Evolutionary conservation across 2,113 vertebrate species (phyloP), one percentile per base, ranked within the genome.

Genomic region (Seriola quinqueradiata): DNA sequence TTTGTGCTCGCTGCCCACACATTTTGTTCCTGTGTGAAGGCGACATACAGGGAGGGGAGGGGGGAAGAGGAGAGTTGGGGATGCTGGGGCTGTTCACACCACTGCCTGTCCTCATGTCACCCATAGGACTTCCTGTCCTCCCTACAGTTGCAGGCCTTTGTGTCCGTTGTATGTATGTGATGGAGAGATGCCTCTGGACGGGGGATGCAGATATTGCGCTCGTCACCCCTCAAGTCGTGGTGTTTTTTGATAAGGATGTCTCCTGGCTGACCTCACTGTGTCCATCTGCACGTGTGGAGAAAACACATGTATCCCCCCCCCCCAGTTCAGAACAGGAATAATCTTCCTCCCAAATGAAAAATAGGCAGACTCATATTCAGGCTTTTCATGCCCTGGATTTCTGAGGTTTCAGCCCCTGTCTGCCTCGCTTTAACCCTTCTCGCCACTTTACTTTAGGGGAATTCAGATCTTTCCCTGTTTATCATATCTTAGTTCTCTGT

Each of bases 1-100:
- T 90, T 87, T 90, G 90, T 86, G 89, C 87, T 79, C 34, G 40
- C 92, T 93, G 87, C 92, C 92, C 91, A 92, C 91, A 89, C 92
- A 90, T 90, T 90, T 77, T 85, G 79, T 75, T 84, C 79, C 74
- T 80, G 87, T 74, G 70, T 86, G 89, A 91, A 87, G 86, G 82
- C 80, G 42, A 89, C 52, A 78, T 81, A 75, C 65, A 52, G 60
- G 42, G 34, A 52, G 19, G 58, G 10, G 13, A 14, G 14, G 32
- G 23, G 23, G 65, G 16, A 11, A 7, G 28, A 10, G 67, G 44
- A 0, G 16, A 23, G 34, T 3, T 8, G 25, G 69, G 79, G 72
- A 21, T 2, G 69, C 52, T 21, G 36, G 78, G 79, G 78, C 21
- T 75, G 79, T 83, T 90, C 80, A 84, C 88, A 65, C 84, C 68